Base-by-base conservation (phyloP, 2,888 invertebrate species). In the Hofmannophila pseudospretella region DNA sequence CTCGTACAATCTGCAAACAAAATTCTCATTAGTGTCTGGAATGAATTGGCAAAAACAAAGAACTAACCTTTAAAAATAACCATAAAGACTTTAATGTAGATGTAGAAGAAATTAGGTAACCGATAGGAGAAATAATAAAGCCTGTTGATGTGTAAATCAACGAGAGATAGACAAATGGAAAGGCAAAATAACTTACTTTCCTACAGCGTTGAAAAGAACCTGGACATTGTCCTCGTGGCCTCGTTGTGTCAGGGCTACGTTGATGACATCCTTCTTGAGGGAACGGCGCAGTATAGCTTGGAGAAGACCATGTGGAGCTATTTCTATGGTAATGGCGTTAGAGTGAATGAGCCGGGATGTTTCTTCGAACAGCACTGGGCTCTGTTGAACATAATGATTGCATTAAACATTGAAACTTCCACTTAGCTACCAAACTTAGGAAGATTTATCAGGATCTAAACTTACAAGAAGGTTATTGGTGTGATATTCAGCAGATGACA, bases 241-340 rank as follows among this genome's bases (percentile, higher is more conserved):
- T 39, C 90, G 89, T 63, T 93, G 91, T 33, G 95, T 95, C 1
- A 97, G 80, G 0, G 95, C 88, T 26, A 96, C 85, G 63, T 94
- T 94, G 14, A 89, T 86, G 44, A 93, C 91, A n/a, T 90, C 90
- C 35, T 91, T 79, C 51, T 88, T 86, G 28, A 97, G 75, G 0
- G 95, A 93, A 27, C 95, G 88, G 44, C 93, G 92, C 4, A 97
- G 82, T 56, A 97, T 95, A 0, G 96, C 94, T 66, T 96, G 96
- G 20, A 97, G 89, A 0, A 97, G 88, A 4, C 95, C 94, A 55
- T 97, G 97, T 0, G 97, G 97, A 0, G 97, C 96, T 36, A 97
- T 91, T 75, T 97, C 97, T 44, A 97, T 92, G 3, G 92, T 90
- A 39, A 97, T 89, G 0, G 96, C 95, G 63, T 96, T 92, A 32